phyloP scores from a whole-genome alignment of 2,113 vertebrate species.

The Aspidoscelis tigris region DNA sequence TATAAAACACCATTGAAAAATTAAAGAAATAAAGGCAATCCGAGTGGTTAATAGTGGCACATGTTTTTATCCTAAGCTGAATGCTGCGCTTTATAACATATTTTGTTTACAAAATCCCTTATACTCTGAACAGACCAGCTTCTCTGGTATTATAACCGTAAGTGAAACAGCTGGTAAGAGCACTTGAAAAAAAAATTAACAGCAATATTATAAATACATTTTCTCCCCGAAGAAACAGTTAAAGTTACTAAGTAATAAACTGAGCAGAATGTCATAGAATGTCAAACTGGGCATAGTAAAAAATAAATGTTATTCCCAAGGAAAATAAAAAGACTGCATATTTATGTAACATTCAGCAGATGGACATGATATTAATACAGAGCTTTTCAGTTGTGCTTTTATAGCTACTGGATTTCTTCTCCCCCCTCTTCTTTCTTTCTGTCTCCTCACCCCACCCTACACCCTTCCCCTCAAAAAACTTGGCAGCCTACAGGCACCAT shows the following conservation, averaged over 20 bases:
- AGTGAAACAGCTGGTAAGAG: conserved; percentile 80
- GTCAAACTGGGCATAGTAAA: conserved; percentile 87
- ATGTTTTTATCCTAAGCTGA: conserved; percentile 12
- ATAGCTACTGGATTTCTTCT: conserved; percentile 88
- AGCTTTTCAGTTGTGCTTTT: conserved; percentile 95
- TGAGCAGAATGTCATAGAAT: conserved; percentile 84
- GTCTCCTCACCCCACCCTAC: conserved; percentile 57
- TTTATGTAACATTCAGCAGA: conserved; percentile 94
- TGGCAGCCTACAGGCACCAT: conserved; percentile 90
- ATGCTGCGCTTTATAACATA: background rate
- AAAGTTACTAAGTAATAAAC: conserved; percentile 83
- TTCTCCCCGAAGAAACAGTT: conserved; percentile 79
- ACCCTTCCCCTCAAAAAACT: conserved; percentile 67
- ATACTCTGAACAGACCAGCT: conserved; percentile 46
- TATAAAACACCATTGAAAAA: conserved; percentile 9
- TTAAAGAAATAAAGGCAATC: background rate
- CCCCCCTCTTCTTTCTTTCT: conserved; percentile 66
- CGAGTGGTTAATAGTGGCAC: background rate
- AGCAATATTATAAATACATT: conserved; percentile 82
- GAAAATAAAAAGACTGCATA: conserved; percentile 86
- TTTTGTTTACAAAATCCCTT: conserved; percentile 65
- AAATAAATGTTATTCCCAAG: conserved; percentile 84
- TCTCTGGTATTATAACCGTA: conserved; percentile 63
- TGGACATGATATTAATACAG: conserved; percentile 96
- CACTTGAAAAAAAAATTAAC: conserved; percentile 79